Conservation (phyloP, 30 jellyfish, hydroid and myxozoan genomes). For the Aurelia sp. region DNA sequence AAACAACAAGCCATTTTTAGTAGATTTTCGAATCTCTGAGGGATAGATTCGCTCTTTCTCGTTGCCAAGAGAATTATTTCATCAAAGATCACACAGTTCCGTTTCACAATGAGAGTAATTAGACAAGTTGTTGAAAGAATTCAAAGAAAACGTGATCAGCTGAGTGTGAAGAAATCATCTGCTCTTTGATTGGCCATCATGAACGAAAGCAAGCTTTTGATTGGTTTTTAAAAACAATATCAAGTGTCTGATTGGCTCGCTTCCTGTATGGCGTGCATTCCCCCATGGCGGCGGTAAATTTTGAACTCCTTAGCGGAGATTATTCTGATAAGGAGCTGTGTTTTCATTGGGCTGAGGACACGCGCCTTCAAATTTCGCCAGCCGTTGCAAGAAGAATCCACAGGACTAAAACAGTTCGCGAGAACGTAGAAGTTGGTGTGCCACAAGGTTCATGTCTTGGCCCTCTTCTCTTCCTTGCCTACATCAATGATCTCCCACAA, state of each 20-base stretch:
- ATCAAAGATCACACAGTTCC: no score
- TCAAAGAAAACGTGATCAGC: constrained; percentile 28
- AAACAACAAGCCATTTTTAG: no score
- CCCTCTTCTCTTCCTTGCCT: no score
- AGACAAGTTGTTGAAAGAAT: not conserved
- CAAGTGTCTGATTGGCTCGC: not conserved
- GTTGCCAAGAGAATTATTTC: no score
- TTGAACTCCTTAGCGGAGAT: not conserved
- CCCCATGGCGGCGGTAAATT: constrained; percentile 35
- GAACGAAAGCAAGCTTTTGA: not conserved
- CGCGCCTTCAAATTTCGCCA: constrained; percentile 11
- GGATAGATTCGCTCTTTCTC: no score
- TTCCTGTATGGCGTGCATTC: not conserved
- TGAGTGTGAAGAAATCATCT: constrained; percentile 37
- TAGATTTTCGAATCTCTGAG: no score
- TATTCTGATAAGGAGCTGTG: not conserved
- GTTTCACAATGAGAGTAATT: no score
- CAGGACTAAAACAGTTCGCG: no score
- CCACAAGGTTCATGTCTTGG: no score
- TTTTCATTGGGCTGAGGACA: constrained; percentile 28
- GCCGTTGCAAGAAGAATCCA: no score
- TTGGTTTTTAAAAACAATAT: not conserved
- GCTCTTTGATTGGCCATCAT: not conserved
- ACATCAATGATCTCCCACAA: no score
- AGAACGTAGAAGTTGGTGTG: no score